Base-by-base conservation (phyloP, 1,140 invertebrate genomes). In the Telenomus remus region DNA sequence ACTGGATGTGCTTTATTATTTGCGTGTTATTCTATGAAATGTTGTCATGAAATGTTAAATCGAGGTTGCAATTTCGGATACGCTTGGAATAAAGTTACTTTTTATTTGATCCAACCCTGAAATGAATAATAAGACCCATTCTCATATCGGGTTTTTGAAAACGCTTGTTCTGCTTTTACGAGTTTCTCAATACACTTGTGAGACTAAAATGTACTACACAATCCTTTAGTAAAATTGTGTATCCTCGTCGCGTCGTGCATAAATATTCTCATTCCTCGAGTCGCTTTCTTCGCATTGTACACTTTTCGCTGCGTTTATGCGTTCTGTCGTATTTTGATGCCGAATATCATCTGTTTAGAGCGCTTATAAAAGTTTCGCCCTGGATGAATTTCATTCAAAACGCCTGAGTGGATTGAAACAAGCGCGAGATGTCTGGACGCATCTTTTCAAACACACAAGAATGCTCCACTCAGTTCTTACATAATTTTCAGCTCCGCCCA, bases 221-320 rank as follows among this genome's bases (percentile, higher is more conserved):
- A 60, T 68, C 66, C 69, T 77, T 60, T 19, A 11, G 71, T 72
- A 71, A 68, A 71, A 77, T 50, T 56, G 57, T 61, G 76, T 66
- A 61, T 60, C 61, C 56, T 66, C 63, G 46, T 63, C 54, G 55
- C 53, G 66, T 76, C 39, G 63, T 57, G 35, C 65, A 74, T 73
- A 66, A 77, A 76, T 66, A 77, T 53, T 50, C 48, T 34, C 44
- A 43, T 55, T 39, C n/a, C 42, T 4, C 16, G 48, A n/a, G n/a
- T n/a, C 2, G 19, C 19, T 27, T 48, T 59, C 47, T 56, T 61
- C 19, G 60, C 54, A 73, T 68, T 63, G 56, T 63, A 63, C 48
- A 74, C 42, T 56, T 61, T 56, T 68, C 27, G 34, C 42, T 47
- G 33, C 55, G 54, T 59, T 64, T 60, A 33, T 60, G 13, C 13